Evolutionary conservation across 2,888 invertebrate species (phyloP).

Genomic region (Epistrophella euchroma): DNA sequence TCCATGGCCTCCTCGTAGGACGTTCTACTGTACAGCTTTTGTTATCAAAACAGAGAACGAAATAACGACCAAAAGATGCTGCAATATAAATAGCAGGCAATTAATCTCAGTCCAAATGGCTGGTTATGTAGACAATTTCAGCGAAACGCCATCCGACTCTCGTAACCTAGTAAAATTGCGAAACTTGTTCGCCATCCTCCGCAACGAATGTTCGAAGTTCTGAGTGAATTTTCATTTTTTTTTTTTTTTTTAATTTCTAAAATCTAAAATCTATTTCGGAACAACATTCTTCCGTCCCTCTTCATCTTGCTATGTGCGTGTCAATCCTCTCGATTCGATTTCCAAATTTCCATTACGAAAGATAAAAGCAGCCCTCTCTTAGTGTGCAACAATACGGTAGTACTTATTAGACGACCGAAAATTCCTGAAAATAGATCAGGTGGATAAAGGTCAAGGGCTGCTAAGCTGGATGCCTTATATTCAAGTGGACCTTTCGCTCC

Average conservation of each 20-base stretch:
- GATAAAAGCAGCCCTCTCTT: slow-evolving; percentile 24
- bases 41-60: slow-evolving; percentile 48
- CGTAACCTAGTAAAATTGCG: slow-evolving; percentile 69
- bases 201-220: slow-evolving; percentile 11
- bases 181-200: slow-evolving; percentile 63
- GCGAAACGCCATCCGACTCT: slow-evolving; percentile 50
- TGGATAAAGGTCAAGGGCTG: slow-evolving; percentile 74
- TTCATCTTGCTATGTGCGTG: slow-evolving; percentile 30
- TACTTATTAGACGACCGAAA: slow-evolving; percentile 44
- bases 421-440: slow-evolving; percentile 60
- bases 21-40: slow-evolving; percentile 28
- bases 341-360: slow-evolving; percentile 69
- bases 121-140: slow-evolving; percentile 42
- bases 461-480: background rate
- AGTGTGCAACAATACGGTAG: background rate
- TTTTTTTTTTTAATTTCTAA: slow-evolving; percentile 41
- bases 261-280: slow-evolving; percentile 70
- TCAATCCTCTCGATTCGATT: slow-evolving; percentile 60
- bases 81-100: slow-evolving; percentile 66
- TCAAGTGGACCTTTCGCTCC: slow-evolving; percentile 59
- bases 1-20: background rate
- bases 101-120: slow-evolving; percentile 61
- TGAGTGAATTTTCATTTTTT: slow-evolving; percentile 27
- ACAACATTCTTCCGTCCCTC: slow-evolving; percentile 11
- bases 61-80: slow-evolving; percentile 58